Base-by-base conservation (phyloP, 2,113 vertebrate genomes). In the Etheostoma spectabile region DNA sequence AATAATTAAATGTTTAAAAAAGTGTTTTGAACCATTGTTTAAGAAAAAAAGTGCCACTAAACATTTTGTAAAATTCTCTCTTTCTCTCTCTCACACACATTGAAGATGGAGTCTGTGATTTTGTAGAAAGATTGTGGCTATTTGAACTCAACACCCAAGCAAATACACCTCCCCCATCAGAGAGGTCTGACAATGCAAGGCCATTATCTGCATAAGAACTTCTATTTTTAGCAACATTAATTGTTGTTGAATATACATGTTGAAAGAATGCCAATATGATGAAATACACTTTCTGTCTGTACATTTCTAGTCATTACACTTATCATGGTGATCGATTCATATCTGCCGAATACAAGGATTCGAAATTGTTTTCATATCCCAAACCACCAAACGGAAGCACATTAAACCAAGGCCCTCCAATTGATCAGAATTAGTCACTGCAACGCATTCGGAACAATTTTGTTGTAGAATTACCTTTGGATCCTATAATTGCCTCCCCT, bases 281-380 rank as follows among this genome's bases (percentile, higher is more conserved):
- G 27, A 55, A 75, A 62, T 51, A 55, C 16, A 0, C 12, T 33
- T 30, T 56, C 14, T 82, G 27, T 56, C 27, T 48, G 15, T 55
- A 49, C 27, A 55, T 42, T 46, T 46, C 7, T 46, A 22, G 4
- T 69, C 24, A 22, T 48, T 59, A 19, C 10, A 27, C 14, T 48
- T 15, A 51, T 52, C 74, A 82, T 22, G 3, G 8, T 71, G 11
- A 12, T 30, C n/a, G n/a, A n/a, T 12, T 73, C 18, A 70, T 53
- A 70, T 49, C 30, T 19, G 2, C 22, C 21, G 14, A 7, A 27
- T 49, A 18, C 22, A 55, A 16, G 15, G 55, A 52, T 62, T 76
- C 51, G 49, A 77, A 68, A 77, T 74, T 77, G 59, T 52, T 82
- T 82, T 76, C 10, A 73, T 84, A 69, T 73, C 61, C 56, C 35